Evolutionary conservation across 2,797 vertebrate genomes (phyloP).

Genomic region (Peromyscus attwateri): DNA sequence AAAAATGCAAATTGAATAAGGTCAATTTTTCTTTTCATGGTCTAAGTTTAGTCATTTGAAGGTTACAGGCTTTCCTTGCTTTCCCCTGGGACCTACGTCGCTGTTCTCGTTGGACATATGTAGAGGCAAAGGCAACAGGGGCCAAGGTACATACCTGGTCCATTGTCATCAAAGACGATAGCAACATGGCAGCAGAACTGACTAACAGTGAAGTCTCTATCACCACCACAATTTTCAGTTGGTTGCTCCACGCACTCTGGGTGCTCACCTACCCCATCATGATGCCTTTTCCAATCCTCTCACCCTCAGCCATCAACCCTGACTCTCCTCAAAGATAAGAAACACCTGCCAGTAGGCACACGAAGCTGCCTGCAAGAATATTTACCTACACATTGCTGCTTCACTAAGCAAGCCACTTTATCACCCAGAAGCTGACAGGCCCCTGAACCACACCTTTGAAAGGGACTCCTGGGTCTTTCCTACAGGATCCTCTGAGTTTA

Average conservation of each 20-base stretch:
- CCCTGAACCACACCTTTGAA: neutral
- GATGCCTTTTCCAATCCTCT: neutral
- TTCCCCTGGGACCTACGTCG: neutral
- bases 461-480: neutral
- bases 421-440: neutral
- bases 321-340: neutral
- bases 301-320: neutral
- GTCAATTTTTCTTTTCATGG: neutral
- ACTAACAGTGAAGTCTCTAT: neutral
- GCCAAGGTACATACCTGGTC: neutral
- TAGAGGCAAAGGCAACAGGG: neutral
- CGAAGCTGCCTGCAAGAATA: neutral
- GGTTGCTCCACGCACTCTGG: neutral
- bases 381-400: neutral
- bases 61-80: neutral
- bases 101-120: neutral
- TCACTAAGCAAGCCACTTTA: neutral
- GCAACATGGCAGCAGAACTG: neutral
- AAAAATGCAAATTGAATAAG: neutral
- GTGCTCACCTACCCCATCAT: neutral
- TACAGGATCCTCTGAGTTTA: neutral
- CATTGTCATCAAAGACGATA: neutral
- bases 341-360: neutral
- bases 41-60: constrained; percentile 10
- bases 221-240: neutral